Conservation (phyloP, 2,113 vertebrate species). For the Tiliqua scincoides region DNA sequence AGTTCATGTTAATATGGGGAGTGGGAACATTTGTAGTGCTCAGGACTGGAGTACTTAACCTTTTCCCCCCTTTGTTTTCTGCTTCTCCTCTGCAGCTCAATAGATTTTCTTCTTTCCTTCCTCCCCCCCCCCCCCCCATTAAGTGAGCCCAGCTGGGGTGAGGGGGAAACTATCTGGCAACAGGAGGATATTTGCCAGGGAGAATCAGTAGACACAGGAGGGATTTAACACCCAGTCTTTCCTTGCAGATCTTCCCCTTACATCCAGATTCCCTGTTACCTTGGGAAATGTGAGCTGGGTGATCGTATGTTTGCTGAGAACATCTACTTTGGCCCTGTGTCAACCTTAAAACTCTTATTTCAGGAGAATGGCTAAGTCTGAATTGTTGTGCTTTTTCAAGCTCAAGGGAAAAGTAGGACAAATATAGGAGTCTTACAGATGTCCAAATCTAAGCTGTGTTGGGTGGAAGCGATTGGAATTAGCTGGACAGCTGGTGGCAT, state of each 20-base stretch:
- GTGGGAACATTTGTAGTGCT: not conserved
- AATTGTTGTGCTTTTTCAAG: not conserved
- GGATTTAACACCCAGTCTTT: not conserved
- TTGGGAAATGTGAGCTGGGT: not conserved
- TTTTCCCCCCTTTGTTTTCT: too few species aligned
- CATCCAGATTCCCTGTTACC: not conserved
- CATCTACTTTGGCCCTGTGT: not conserved
- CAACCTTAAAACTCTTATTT: not conserved
- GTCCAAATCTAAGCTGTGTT: not conserved
- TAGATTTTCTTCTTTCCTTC: too few species aligned
- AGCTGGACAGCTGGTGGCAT: constrained; percentile 7
- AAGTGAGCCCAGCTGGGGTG: not conserved
- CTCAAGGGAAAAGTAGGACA: not conserved
- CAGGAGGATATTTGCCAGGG: not conserved
- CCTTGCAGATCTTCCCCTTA: not conserved
- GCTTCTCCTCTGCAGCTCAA: not conserved
- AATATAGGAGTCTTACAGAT: not conserved
- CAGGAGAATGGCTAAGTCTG: not conserved
- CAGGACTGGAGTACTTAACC: not conserved
- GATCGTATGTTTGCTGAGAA: not conserved
- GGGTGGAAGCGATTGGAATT: not conserved
- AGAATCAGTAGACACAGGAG: not conserved
- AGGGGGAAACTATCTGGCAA: too few species aligned
- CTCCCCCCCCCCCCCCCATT: too few species aligned
- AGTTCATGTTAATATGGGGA: not conserved